Conservation (phyloP, 2,888 invertebrate genomes). For the Euzetes globulus region DNA sequence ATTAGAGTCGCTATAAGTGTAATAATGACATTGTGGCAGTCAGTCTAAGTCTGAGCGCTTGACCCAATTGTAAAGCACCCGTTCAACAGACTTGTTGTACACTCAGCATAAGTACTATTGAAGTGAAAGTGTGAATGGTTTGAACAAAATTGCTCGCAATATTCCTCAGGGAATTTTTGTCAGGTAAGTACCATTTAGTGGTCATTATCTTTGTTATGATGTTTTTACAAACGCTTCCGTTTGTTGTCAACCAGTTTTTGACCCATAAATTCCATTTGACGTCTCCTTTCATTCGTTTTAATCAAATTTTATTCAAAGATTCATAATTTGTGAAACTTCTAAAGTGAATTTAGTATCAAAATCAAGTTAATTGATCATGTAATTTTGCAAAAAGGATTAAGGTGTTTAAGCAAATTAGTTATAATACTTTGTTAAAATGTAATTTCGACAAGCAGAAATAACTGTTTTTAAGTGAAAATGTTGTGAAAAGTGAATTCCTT, state of each 20-base stretch:
- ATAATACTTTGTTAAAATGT: too few relatives aligned
- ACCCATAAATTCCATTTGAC: slow-evolving; percentile 19
- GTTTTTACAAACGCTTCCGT: not conserved
- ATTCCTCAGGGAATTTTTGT: slow-evolving; percentile 10
- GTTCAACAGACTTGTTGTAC: not conserved
- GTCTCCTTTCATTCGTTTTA: not conserved
- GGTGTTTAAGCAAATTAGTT: too few relatives aligned
- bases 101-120: not conserved
- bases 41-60: not conserved
- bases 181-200: slow-evolving; percentile 16
- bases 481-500: too few relatives aligned
- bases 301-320: not conserved
- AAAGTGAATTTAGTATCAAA: too few relatives aligned
- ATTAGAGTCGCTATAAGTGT: not conserved
- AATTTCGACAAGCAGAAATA: too few relatives aligned
- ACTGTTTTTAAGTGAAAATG: too few relatives aligned
- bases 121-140: slow-evolving; percentile 24
- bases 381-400: too few relatives aligned
- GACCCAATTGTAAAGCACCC: not conserved
- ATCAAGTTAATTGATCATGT: too few relatives aligned
- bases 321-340: not conserved
- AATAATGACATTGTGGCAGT: slow-evolving; percentile 18
- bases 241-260: not conserved
- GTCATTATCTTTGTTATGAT: not conserved
- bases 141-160: not conserved